phyloP scores from a whole-genome alignment of 2,113 vertebrate species.

The Ammodytes marinus region DNA sequence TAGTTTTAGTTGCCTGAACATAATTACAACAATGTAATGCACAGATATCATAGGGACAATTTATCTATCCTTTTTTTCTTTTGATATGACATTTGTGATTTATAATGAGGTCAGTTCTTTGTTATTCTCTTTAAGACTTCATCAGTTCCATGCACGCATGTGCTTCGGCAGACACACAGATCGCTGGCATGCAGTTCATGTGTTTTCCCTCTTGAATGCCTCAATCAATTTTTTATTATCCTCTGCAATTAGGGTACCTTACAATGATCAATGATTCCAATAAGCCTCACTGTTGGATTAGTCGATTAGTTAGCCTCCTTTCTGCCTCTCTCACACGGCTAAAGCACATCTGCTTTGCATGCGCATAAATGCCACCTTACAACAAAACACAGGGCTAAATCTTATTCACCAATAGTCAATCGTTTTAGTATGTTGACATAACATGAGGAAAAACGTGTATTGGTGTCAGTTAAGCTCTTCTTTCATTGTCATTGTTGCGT shows the following conservation, averaged over 20 bases:
- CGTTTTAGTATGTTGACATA: not conserved
- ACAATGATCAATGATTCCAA: constrained; percentile 69
- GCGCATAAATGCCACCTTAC: not conserved
- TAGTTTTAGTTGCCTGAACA: not conserved
- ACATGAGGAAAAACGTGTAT: not conserved
- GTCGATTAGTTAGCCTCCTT: constrained; percentile 10
- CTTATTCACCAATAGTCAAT: not conserved
- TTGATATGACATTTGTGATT: not conserved
- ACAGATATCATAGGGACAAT: not conserved
- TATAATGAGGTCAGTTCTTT: constrained; percentile 1
- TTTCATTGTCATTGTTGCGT: not conserved
- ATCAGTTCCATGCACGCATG: constrained; percentile 6
- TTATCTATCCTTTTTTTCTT: not conserved
- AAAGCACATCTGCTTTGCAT: constrained; percentile 22
- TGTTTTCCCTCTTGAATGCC: constrained; percentile 69
- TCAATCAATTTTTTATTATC: constrained; percentile 81
- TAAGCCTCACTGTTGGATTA: constrained; percentile 44
- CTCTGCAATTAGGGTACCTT: constrained; percentile 66
- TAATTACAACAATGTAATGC: not conserved
- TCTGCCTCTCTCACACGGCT: constrained; percentile 25
- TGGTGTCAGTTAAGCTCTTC: not conserved
- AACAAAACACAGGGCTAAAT: not conserved
- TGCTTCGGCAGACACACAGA: not conserved
- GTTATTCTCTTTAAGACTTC: not conserved
- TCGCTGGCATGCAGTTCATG: constrained; percentile 47